Conservation (phyloP, 2,888 invertebrate genomes). For the Eledone cirrhosa region DNA sequence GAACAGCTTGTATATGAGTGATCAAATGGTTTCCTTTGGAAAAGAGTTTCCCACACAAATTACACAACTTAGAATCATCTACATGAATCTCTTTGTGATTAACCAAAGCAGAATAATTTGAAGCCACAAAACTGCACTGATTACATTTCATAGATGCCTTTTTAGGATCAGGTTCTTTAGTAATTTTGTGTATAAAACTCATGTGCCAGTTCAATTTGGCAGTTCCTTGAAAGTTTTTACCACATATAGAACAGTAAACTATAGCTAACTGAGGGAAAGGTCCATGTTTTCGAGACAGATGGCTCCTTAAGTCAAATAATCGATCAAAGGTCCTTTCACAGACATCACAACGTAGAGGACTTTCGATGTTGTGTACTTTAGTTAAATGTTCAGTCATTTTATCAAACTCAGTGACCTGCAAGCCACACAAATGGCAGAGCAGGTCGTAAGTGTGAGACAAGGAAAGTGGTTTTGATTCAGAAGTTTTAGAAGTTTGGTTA, state of each 20-base stretch:
- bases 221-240: slow-evolving; percentile 33
- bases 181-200: slow-evolving; percentile 34
- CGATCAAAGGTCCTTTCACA: slow-evolving; percentile 44
- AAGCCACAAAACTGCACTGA: slow-evolving; percentile 3
- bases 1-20: slow-evolving; percentile 42
- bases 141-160: background rate
- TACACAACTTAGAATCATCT: slow-evolving; percentile 31
- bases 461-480: too few species aligned
- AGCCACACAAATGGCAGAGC: slow-evolving; percentile 18
- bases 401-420: background rate
- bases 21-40: slow-evolving; percentile 35
- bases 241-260: slow-evolving; percentile 38
- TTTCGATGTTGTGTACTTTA: slow-evolving; percentile 36
- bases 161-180: slow-evolving; percentile 35
- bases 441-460: background rate
- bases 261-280: slow-evolving; percentile 33
- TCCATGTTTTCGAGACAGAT: slow-evolving; percentile 44
- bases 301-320: slow-evolving; percentile 34
- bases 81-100: background rate
- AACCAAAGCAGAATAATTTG: background rate
- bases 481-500: too few species aligned
- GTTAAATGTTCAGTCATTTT: slow-evolving; percentile 36
- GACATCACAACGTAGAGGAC: slow-evolving; percentile 43
- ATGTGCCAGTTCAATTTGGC: slow-evolving; percentile 30
- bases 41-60: slow-evolving; percentile 39